A percentile compares a stretch with the other conserved stretches of the same genome.
These are phyloP conservation scores for Hephaestus fuliginosus DNA, from an alignment of 2,797 vertebrate genomes.

Conservation along the genomic window DNA sequence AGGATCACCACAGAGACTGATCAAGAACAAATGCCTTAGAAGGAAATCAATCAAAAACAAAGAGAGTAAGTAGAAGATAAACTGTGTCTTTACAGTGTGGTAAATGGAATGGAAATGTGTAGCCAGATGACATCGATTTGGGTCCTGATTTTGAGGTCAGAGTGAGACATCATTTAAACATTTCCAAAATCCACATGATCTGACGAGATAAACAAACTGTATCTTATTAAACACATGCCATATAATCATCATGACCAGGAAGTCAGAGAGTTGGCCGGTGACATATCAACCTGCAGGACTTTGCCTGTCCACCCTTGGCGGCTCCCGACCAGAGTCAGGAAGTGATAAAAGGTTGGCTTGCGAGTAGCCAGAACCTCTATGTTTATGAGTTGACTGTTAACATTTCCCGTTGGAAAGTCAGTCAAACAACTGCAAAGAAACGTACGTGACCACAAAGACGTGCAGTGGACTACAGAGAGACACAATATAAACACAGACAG, in stretches of 20 bases:
- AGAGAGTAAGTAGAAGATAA: neutral
- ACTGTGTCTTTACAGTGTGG: neutral
- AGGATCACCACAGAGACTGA: slow-evolving; percentile 38
- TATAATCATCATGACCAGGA: neutral
- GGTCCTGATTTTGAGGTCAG: neutral
- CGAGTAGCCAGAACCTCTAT: too few relatives aligned
- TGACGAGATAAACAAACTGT: neutral
- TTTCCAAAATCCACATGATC: neutral
- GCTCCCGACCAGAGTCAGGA: too few relatives aligned
- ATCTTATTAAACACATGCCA: neutral
- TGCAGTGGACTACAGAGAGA: too few relatives aligned
- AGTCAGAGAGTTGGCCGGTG: too few relatives aligned
- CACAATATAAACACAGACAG: neutral
- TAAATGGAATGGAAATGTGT: neutral
- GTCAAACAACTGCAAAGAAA: too few relatives aligned
- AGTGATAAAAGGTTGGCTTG: too few relatives aligned
- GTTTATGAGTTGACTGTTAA: too few relatives aligned
- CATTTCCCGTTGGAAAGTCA: too few relatives aligned
- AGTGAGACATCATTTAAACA: neutral
- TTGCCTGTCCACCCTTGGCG: too few relatives aligned
- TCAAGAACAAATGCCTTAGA: slow-evolving; percentile 1
- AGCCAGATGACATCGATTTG: neutral
- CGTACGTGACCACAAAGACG: too few relatives aligned
- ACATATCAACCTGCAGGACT: too few relatives aligned
- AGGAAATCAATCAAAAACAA: slow-evolving; percentile 5